These are phyloP conservation scores for Calypte anna DNA, from an alignment of 2,113 vertebrate genomes.

Conservation along the genomic window DNA sequence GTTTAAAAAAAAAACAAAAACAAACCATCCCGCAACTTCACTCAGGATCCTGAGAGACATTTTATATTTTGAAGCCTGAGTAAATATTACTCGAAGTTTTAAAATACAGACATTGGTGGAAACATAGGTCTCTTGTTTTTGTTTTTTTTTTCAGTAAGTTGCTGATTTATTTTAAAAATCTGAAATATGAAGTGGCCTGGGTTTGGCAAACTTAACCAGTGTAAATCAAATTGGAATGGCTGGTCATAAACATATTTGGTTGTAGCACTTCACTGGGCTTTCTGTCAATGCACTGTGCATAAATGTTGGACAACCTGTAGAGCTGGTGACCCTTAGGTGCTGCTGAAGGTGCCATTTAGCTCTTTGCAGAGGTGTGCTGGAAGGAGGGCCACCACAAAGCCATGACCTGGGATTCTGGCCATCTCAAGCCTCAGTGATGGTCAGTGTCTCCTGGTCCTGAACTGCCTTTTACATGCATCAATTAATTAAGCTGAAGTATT, in stretches of 20 bases:
- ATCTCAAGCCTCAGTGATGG: neutral
- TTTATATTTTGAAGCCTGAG: conserved; percentile 24
- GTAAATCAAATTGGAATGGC: neutral
- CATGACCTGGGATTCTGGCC: neutral
- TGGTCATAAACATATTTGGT: neutral
- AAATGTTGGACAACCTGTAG: neutral
- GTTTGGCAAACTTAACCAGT: neutral
- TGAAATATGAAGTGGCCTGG: neutral
- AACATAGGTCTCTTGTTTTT: neutral
- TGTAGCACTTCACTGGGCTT: neutral
- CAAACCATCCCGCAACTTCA: neutral
- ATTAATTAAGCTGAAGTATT: neutral
- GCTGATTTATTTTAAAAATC: neutral
- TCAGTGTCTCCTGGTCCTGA: neutral
- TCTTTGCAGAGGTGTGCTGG: neutral
- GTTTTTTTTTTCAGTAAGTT: neutral
- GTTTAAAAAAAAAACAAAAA: neutral
- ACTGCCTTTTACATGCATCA: neutral
- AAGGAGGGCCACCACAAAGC: accelerated
- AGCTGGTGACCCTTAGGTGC: neutral
- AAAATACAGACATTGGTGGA: neutral
- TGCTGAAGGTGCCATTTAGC: neutral
- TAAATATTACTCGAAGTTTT: neutral
- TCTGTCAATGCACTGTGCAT: accelerated
- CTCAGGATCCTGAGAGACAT: neutral